Conservation (phyloP, 2,888 invertebrate genomes). For the Scelioninae gen. 1 region DNA sequence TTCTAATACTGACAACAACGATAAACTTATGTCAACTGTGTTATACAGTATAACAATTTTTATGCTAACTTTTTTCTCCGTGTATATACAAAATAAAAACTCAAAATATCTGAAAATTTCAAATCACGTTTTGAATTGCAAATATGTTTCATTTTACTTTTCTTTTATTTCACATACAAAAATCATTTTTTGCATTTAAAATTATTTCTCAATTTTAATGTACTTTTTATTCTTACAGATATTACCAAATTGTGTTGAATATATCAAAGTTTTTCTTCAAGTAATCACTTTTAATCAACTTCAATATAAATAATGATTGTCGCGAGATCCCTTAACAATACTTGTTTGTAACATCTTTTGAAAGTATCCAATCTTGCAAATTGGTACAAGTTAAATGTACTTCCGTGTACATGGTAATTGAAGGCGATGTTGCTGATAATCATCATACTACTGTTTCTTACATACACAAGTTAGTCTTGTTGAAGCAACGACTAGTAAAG, state of each 20-base stretch:
- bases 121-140: no score
- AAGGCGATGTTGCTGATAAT: constrained; percentile 57
- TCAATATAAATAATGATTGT: background rate
- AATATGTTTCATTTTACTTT: no score
- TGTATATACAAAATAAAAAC: no score
- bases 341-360: constrained; percentile 32
- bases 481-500: constrained; percentile 22
- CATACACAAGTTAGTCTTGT: constrained; percentile 38
- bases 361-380: constrained; percentile 55
- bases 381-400: constrained; percentile 54
- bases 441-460: constrained; percentile 53
- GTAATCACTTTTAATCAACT: background rate
- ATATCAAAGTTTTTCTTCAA: background rate
- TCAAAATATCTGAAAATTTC: no score
- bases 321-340: background rate
- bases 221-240: no score
- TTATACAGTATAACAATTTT: no score
- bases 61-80: no score
- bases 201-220: no score
- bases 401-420: constrained; percentile 57
- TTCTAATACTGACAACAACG: no score
- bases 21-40: no score
- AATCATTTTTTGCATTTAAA: background rate
- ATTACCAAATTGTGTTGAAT: background rate
- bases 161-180: no score